Evolutionary conservation across 2,113 vertebrate genomes (phyloP).

Genomic region (Oenanthe melanoleuca): DNA sequence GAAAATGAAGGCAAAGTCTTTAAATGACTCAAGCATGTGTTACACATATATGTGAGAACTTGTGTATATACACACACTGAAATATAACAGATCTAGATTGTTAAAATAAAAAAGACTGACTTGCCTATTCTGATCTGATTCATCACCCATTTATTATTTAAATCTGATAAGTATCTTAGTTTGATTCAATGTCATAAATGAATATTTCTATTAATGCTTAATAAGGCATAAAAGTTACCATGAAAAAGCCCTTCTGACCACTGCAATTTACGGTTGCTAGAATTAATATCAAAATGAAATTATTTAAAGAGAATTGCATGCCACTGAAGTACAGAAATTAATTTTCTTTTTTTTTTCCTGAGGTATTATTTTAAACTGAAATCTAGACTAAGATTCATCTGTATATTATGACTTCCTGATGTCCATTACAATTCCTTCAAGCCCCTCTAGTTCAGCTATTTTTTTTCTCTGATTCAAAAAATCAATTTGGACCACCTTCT

Average conservation of each 20-base stretch:
- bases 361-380: background rate
- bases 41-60: background rate
- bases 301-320: background rate
- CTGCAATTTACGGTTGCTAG: background rate
- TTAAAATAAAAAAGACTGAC: background rate
- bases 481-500: background rate
- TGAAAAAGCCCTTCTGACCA: background rate
- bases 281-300: background rate
- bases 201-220: background rate
- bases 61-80: accelerated
- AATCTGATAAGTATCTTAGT: background rate
- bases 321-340: background rate
- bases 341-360: background rate
- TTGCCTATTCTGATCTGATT: background rate
- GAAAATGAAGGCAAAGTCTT: background rate
- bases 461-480: background rate
- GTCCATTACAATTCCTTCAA: background rate
- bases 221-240: background rate
- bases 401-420: background rate
- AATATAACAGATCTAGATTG: background rate
- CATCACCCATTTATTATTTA: background rate
- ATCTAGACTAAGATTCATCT: background rate
- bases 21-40: background rate
- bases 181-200: background rate
- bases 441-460: background rate